Evolutionary conservation across 2,113 vertebrate species (phyloP).

Genomic region (Odontophorus gujanensis): DNA sequence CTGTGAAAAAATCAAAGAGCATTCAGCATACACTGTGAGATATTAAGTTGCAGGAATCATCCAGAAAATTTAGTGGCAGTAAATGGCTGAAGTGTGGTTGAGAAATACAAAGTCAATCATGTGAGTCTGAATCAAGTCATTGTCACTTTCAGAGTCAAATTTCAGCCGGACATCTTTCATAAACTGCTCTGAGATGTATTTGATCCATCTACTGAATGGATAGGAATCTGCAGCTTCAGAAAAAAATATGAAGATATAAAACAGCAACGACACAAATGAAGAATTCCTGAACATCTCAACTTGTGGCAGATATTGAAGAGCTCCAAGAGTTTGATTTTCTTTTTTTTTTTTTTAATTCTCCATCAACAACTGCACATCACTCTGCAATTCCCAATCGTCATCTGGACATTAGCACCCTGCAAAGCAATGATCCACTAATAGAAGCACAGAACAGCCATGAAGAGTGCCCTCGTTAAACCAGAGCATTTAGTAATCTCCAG

Average conservation of each 20-base stretch:
- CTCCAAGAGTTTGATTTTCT: not conserved
- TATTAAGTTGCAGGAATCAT: not conserved
- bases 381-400: not conserved
- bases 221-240: not conserved
- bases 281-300: not conserved
- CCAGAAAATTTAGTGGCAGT: not conserved
- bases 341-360: not conserved
- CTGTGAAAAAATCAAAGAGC: not conserved
- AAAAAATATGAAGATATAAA: not conserved
- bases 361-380: not conserved
- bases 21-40: not conserved
- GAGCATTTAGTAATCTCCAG: not conserved
- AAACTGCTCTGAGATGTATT: not conserved
- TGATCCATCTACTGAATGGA: not conserved
- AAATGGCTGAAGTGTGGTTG: not conserved
- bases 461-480: not conserved
- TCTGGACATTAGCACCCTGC: fast-evolving
- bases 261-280: not conserved
- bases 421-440: not conserved
- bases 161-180: not conserved
- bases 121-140: not conserved
- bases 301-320: not conserved
- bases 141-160: not conserved
- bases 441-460: not conserved
- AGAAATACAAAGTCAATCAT: not conserved